These are phyloP conservation scores for Desmophyllum pertusum DNA, from an alignment of 92 coral and sea anemone genomes.

Conservation along the genomic window DNA sequence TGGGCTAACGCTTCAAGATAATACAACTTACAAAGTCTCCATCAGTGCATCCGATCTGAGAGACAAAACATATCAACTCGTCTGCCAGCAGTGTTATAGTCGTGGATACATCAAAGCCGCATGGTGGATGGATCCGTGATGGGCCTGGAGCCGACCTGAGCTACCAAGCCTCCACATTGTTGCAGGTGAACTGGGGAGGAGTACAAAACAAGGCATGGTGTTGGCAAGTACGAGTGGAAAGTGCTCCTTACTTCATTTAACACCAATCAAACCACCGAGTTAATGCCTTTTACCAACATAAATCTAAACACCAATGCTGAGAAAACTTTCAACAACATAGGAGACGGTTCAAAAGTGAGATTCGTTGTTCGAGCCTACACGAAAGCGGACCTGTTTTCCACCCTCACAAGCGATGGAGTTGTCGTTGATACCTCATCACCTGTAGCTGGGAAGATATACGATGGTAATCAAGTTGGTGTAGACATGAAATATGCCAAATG, in stretches of 20 bases:
- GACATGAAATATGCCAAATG: conserved; percentile 80
- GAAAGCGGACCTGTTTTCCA: conserved; percentile 83
- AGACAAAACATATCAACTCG: conserved; percentile 46
- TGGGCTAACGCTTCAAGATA: conserved; percentile 41
- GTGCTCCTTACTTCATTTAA: conserved; percentile 57
- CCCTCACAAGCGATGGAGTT: conserved; percentile 79
- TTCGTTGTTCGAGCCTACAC: conserved; percentile 72
- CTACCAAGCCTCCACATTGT: conserved; percentile 67
- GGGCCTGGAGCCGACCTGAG: conserved; percentile 71
- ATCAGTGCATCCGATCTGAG: conserved; percentile 53
- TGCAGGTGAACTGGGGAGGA: conserved; percentile 91
- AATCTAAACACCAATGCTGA: conserved; percentile 62
- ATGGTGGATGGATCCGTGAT: conserved; percentile 84
- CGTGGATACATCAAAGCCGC: conserved; percentile 64
- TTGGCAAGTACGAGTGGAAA: conserved; percentile 75
- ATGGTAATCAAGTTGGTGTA: conserved; percentile 63
- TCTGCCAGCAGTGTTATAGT: conserved; percentile 62
- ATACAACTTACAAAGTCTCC: conserved; percentile 50
- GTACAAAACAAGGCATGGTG: conserved; percentile 76
- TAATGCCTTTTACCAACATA: conserved; percentile 60
- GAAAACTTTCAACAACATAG: conserved; percentile 53
- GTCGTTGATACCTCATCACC: conserved; percentile 82
- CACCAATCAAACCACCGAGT: conserved; percentile 31
- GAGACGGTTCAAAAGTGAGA: conserved; percentile 71
- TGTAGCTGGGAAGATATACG: conserved; percentile 64